Base-by-base conservation (phyloP, 2,797 vertebrate genomes). In the Sebastes diploproa region DNA sequence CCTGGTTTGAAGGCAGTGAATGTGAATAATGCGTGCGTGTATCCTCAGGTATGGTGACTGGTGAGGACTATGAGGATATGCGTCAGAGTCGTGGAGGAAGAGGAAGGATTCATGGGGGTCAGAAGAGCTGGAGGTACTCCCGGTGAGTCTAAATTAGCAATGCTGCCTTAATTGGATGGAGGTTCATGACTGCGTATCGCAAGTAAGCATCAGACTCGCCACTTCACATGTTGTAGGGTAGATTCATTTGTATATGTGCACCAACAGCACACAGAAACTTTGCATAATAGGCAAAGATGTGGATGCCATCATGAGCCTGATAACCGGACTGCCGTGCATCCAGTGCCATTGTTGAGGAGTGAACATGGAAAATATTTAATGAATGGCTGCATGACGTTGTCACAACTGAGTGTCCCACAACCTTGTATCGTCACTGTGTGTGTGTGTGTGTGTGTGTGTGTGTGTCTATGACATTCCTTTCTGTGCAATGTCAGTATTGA, bases 81-180 rank as follows among this genome's bases (percentile, higher is more conserved):
- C 96, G 97, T 75, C 96, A 96, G 12, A 91, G 83, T 70, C 95
- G 97, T 66, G 78, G 92, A 0, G 88, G 92, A 87, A 94, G 97
- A 91, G 82, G 94, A 73, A 83, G 96, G 2, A 71, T 86, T 56
- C 96, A 96, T 2, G 96, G 96, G 29, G 92, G 91, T 27, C 98
- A 98, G 89, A 99, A 97, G 90, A 99, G 98, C 96, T 99, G 98
- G 98, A 96, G 98, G 78, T 99, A 99, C 86, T 97, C 96, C 77
- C 95, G 98, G 98, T 99, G 91, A 95, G 96, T 90, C 30, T 8
- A 61, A 68, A 34, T 72, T 7, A 38, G 27, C 13, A 32, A 4
- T 11, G 36, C 34, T 14, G 9, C 38, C 1, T 67, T 50, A 80
- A 58, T 4, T 38, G n/a, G 16, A 59, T 38, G 13, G 54, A 42